Evolutionary conservation across 2,113 vertebrate species (phyloP), one percentile per base, ranked within the genome.

Genomic region (Alethe castanea): DNA sequence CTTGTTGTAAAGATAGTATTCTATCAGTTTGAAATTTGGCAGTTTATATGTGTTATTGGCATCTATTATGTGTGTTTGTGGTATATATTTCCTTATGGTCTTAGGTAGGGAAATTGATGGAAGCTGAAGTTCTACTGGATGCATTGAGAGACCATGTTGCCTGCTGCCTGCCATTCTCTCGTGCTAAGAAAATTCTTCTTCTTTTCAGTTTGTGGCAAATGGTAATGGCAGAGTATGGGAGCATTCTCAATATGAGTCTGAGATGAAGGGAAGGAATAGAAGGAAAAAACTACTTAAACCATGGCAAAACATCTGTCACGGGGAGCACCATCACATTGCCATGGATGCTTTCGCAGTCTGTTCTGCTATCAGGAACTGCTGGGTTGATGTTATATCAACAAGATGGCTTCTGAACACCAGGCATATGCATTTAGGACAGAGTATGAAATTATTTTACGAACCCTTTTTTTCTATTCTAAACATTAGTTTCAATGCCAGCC

Each of bases 131-230:
- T 60, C 54, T 69, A 0, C 7, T n/a, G 60, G 64, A 60, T 12
- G 14, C 19, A 9, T 12, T 33, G 48, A 61, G 38, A 38, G 7
- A 47, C 6, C 0, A 0, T 19, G 19, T 11, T 56, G 24, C 38
- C 19, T 29, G 9, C 5, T 56, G 15, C 9, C 28, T 12, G 3
- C 10, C 53, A 4, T 10, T 69, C 28, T 6, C 31, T 45, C 17
- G 12, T 11, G 24, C 62, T 71, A 10, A 40, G 31, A 38, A 94
- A 56, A 24, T 40, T 20, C 33, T 87, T 6, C 38, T 84, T 79
- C 5, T 40, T 80, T 83, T 73, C 80, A 59, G 7, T 8, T 64
- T 52, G 13, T 47, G 29, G 44, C 42, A 82, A 71, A 52, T 36
- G 29, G 23, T 52, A 31, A 52, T 14, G 15, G 4, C 40, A 50